phyloP scores from a whole-genome alignment of 2,797 vertebrate genomes.

The Crocidura indochinensis region DNA sequence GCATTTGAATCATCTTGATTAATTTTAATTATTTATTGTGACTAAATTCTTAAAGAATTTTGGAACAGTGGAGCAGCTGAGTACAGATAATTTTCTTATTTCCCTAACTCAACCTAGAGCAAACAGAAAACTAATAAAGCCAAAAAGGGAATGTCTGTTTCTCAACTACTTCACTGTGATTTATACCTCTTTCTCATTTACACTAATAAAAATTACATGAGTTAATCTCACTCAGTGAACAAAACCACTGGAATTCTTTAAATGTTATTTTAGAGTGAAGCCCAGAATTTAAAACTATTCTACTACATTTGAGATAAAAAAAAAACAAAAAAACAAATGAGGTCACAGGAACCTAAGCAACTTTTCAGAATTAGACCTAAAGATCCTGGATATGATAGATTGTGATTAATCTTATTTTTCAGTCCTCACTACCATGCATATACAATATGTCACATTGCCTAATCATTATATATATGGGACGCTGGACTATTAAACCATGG shows the following conservation, averaged over 20 bases:
- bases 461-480: no score
- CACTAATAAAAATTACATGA: constrained; percentile 67
- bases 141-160: constrained; percentile 76
- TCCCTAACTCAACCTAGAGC: constrained; percentile 84
- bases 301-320: constrained; percentile 12
- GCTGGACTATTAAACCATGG: no score
- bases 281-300: constrained; percentile 71
- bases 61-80: constrained; percentile 82
- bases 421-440: background rate
- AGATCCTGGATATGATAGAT: background rate
- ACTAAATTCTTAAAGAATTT: constrained; percentile 81
- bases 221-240: constrained; percentile 18
- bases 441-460: background rate
- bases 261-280: constrained; percentile 42
- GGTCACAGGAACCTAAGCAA: background rate
- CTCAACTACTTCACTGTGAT: constrained; percentile 64
- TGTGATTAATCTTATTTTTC: background rate
- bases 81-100: constrained; percentile 85
- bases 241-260: constrained; percentile 62
- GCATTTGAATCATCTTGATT: constrained; percentile 77
- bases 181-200: constrained; percentile 59
- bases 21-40: constrained; percentile 86
- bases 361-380: constrained; percentile 16
- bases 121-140: constrained; percentile 83
- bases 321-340: no score